Conservation (phyloP, 1,140 invertebrate species). For the Wiebesia pumilae region DNA sequence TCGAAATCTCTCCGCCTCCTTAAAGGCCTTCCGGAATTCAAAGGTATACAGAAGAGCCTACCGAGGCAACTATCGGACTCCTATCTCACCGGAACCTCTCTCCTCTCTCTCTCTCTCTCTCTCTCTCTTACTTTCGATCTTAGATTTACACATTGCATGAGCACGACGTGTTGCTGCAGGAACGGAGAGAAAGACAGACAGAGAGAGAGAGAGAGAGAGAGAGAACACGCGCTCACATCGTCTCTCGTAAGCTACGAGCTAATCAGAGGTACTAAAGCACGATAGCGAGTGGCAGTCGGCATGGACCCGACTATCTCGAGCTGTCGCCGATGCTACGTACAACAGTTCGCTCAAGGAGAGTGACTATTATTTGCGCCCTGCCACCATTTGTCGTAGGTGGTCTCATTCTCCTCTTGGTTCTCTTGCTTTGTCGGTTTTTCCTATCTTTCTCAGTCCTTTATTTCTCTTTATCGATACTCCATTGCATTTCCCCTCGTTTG, state of each 20-base stretch:
- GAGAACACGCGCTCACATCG: background rate
- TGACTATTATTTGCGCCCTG: slow-evolving; percentile 67
- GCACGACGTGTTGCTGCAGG: slow-evolving; percentile 4
- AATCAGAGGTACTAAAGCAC: slow-evolving; percentile 74
- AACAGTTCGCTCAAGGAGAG: slow-evolving; percentile 56
- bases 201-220: background rate
- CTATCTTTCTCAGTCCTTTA: background rate
- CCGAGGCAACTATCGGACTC: slow-evolving; percentile 15
- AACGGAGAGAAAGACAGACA: background rate
- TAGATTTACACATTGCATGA: slow-evolving; percentile 9
- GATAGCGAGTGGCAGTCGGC: slow-evolving; percentile 69
- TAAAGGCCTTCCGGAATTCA: slow-evolving; percentile 48
- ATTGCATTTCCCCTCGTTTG: too few species aligned
- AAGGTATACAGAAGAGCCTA: slow-evolving; percentile 13
- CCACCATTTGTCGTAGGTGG: slow-evolving; percentile 74
- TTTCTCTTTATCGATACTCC: background rate
- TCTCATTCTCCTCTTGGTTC: slow-evolving; percentile 52
- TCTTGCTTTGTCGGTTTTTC: background rate
- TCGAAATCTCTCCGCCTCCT: slow-evolving; percentile 41
- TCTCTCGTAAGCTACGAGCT: slow-evolving; percentile 63
- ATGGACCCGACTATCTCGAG: slow-evolving; percentile 67
- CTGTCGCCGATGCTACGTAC: slow-evolving; percentile 53
- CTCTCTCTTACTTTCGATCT: background rate
- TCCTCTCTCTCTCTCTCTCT: background rate
- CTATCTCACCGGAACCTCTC: slow-evolving; percentile 25